phyloP scores from a whole-genome alignment of 2,888 invertebrate genomes.

The Rhimphoctona megacephalus region DNA sequence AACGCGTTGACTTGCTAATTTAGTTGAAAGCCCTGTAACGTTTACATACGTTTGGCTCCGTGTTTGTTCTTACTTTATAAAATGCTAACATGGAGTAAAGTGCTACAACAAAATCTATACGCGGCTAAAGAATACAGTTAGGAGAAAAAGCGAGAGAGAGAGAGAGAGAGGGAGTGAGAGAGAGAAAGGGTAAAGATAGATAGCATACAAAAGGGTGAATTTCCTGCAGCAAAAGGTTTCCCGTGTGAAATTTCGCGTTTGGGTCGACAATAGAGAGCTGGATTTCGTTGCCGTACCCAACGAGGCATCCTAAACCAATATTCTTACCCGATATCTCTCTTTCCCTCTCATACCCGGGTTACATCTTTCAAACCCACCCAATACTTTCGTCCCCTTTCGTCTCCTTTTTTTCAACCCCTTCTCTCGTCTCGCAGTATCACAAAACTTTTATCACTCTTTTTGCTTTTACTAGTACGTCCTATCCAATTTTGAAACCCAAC shows the following conservation, averaged over 20 bases:
- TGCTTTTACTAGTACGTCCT: slow-evolving; percentile 41
- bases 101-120: slow-evolving; percentile 42
- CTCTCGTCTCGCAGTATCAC: slow-evolving; percentile 40
- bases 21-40: background rate
- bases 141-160: background rate
- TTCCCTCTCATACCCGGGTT: slow-evolving; percentile 32
- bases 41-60: background rate
- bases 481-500: slow-evolving; percentile 65
- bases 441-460: slow-evolving; percentile 46
- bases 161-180: background rate
- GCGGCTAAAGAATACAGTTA: slow-evolving; percentile 23
- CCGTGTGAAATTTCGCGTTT: slow-evolving; percentile 70
- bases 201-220: slow-evolving; percentile 59
- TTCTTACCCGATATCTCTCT: slow-evolving; percentile 68
- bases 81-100: slow-evolving; percentile 5
- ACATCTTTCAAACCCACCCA: slow-evolving; percentile 46
- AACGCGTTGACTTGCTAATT: slow-evolving; percentile 14
- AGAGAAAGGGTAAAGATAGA: slow-evolving; percentile 42
- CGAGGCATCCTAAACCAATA: slow-evolving; percentile 74
- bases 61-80: background rate
- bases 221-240: slow-evolving; percentile 63
- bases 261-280: slow-evolving; percentile 57
- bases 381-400: slow-evolving; percentile 34
- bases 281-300: slow-evolving; percentile 67
- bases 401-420: slow-evolving; percentile 27